Percentiles rank a stretch among this genome's conserved stretches.
These are phyloP conservation scores for Cyclura pinguis DNA, from an alignment of 2,797 vertebrate genomes.

Conservation along the genomic window DNA sequence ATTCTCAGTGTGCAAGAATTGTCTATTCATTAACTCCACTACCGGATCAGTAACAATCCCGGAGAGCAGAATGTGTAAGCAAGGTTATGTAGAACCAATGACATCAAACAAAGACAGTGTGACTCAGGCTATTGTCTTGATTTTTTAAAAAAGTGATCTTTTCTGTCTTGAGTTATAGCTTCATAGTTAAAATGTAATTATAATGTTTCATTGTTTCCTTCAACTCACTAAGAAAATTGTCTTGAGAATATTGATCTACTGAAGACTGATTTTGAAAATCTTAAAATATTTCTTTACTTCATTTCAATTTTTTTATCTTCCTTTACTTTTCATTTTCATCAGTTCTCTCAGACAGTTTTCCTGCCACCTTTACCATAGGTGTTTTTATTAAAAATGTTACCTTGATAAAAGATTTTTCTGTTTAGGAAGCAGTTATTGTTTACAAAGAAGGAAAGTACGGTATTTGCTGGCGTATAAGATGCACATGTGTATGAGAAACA, in stretches of 20 bases:
- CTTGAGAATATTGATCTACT: slow-evolving; percentile 4
- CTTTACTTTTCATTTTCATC: neutral
- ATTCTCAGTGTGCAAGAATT: neutral
- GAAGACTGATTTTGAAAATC: neutral
- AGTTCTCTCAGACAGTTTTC: neutral
- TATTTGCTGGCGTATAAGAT: no score
- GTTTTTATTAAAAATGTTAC: neutral
- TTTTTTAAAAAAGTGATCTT: neutral
- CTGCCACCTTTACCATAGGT: neutral
- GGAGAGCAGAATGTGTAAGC: neutral
- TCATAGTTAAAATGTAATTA: neutral
- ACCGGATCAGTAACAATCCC: neutral
- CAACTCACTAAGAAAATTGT: neutral
- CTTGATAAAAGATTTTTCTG: neutral
- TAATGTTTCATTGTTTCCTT: neutral
- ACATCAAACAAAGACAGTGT: neutral
- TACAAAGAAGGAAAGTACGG: neutral
- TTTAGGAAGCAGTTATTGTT: neutral
- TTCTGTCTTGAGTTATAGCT: slow-evolving; percentile 16
- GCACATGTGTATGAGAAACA: no score
- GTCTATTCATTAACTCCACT: neutral
- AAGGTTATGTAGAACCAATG: neutral
- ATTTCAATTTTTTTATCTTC: neutral
- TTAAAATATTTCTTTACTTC: neutral
- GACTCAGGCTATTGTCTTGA: neutral